phyloP scores from a whole-genome alignment of 1,140 invertebrate genomes.

The Anastrepha obliqua region DNA sequence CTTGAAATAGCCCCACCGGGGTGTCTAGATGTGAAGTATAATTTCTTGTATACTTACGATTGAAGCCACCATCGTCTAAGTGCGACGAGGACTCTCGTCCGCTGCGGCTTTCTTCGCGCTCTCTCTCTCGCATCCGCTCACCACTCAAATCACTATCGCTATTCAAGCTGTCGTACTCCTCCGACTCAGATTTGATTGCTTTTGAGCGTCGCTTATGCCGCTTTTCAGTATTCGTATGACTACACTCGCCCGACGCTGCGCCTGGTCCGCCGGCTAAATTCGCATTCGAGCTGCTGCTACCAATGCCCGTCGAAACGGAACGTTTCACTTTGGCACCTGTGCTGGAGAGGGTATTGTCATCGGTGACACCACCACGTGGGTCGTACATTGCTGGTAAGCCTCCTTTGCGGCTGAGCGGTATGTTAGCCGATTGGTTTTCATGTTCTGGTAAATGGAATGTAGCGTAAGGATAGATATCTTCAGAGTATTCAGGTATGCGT shows the following conservation, averaged over 20 bases:
- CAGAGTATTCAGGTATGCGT: conserved; percentile 78
- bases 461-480: conserved; percentile 81
- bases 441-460: conserved; percentile 79
- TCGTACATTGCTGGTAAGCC: conserved; percentile 61
- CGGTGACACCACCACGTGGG: conserved; percentile 55
- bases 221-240: conserved; percentile 63
- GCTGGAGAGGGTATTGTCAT: conserved; percentile 63
- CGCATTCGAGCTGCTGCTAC: conserved; percentile 61
- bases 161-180: conserved; percentile 79
- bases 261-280: conserved; percentile 58
- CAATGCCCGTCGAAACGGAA: conserved; percentile 68
- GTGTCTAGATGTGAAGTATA: background rate
- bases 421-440: conserved; percentile 74
- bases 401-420: conserved; percentile 63
- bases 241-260: conserved; percentile 58
- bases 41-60: conserved; percentile 55
- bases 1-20: too few species aligned
- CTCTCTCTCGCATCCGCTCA: conserved; percentile 66
- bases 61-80: conserved; percentile 75
- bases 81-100: conserved; percentile 75
- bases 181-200: conserved; percentile 77
- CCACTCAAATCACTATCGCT: conserved; percentile 76
- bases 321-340: conserved; percentile 62
- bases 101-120: conserved; percentile 59
- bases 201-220: conserved; percentile 63